These are phyloP conservation scores for Micrastur ruficollis DNA, from an alignment of 2,797 vertebrate genomes.

Conservation along the genomic window DNA sequence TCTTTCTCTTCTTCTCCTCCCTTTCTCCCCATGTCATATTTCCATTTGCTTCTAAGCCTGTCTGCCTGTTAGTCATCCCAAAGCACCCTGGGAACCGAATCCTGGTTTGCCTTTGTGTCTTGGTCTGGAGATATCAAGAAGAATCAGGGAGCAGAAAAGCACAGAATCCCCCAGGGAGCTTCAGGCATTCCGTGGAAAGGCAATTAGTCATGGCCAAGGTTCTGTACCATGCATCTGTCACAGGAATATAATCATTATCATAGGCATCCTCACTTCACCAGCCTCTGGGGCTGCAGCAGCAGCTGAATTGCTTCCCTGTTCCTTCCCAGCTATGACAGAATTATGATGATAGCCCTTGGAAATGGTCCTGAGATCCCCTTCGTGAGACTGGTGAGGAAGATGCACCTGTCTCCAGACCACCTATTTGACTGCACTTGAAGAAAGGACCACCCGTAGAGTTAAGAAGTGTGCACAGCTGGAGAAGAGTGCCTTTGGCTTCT, in stretches of 20 bases:
- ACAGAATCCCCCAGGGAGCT: neutral
- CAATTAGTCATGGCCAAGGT: slow-evolving; percentile 28
- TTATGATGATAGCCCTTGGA: neutral
- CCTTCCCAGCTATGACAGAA: neutral
- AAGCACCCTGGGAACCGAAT: neutral
- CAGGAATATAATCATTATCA: slow-evolving; percentile 22
- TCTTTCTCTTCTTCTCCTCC: neutral
- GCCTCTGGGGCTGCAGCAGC: neutral
- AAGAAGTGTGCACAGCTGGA: neutral
- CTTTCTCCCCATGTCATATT: neutral
- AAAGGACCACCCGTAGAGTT: neutral
- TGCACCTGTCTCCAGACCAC: neutral
- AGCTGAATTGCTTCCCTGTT: neutral
- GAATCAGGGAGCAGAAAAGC: neutral
- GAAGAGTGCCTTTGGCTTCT: neutral
- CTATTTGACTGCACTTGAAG: neutral
- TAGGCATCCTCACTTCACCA: neutral
- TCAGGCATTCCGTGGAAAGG: slow-evolving; percentile 36
- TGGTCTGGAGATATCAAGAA: neutral
- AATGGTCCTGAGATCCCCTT: neutral
- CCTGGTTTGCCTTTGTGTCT: neutral
- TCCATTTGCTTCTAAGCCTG: neutral
- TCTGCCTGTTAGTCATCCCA: neutral
- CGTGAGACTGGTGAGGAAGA: neutral
- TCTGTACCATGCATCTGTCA: slow-evolving; percentile 5